Conservation (phyloP, 1,140 invertebrate species). For the Cotesia glomerata region DNA sequence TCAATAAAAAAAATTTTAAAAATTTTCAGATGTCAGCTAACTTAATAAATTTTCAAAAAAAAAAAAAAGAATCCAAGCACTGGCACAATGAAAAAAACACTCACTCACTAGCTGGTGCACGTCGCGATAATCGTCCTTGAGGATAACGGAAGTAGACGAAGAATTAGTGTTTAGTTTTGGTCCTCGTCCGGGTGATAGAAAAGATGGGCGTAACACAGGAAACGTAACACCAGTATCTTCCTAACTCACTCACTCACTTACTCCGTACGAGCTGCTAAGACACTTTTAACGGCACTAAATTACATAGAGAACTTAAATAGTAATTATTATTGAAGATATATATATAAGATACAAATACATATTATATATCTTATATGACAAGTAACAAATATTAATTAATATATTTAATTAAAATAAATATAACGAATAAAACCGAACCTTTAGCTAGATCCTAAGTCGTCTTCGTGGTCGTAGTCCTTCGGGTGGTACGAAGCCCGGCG, state of each 20-base stretch:
- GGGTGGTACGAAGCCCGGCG: conserved; percentile 11
- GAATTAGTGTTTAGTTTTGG: not conserved
- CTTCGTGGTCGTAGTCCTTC: not conserved
- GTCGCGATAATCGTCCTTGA: not conserved
- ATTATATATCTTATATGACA: too few species aligned
- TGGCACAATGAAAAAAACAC: too few species aligned
- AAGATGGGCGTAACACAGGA: conserved; percentile 20
- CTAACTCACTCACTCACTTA: conserved; percentile 19
- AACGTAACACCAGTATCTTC: conserved; percentile 11
- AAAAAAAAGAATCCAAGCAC: too few species aligned
- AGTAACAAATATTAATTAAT: too few species aligned
- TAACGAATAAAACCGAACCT: conserved; percentile 17
- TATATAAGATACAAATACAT: not conserved
- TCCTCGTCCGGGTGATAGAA: not conserved
- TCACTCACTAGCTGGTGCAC: too few species aligned
- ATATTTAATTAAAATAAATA: not conserved
- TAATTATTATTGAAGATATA: too few species aligned
- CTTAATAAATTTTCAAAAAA: too few species aligned
- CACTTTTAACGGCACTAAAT: conserved; percentile 21
- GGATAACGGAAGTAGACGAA: not conserved
- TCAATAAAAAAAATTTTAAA: too few species aligned
- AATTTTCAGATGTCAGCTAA: too few species aligned
- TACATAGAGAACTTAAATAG: not conserved
- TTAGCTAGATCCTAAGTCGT: not conserved
- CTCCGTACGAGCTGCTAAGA: conserved; percentile 13